These are phyloP conservation scores for Umimayanthus kanabou DNA, from an alignment of 92 coral and sea anemone species.

Conservation along the genomic window DNA sequence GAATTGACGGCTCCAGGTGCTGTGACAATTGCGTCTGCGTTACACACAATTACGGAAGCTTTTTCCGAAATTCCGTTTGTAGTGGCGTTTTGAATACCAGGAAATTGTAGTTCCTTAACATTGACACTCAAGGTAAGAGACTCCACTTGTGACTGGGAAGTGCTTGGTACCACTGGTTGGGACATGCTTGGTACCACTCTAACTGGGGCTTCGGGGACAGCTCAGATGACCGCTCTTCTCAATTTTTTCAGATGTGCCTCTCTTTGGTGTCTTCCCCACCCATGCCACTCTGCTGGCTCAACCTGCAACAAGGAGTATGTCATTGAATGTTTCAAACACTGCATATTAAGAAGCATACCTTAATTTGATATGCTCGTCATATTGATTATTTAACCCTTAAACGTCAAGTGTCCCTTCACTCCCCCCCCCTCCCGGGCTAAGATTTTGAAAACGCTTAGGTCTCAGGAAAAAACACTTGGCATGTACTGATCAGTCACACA, in stretches of 20 bases:
- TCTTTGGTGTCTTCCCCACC: slow-evolving; percentile 49
- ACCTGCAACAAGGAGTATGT: slow-evolving; percentile 33
- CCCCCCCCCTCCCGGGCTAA: too few species aligned
- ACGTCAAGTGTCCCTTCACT: too few species aligned
- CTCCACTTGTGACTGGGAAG: not conserved
- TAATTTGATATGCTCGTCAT: too few species aligned
- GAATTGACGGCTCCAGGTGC: slow-evolving; percentile 46
- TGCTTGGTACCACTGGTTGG: not conserved
- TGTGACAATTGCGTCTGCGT: slow-evolving; percentile 43
- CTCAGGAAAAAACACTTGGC: too few species aligned
- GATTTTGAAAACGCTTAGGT: too few species aligned
- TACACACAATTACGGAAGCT: slow-evolving; percentile 30
- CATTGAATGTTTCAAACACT: too few species aligned
- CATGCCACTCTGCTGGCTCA: slow-evolving; percentile 53
- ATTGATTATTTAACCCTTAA: too few species aligned
- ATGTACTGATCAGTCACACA: too few species aligned
- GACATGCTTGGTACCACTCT: not conserved
- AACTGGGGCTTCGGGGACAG: not conserved
- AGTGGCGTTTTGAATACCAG: slow-evolving; percentile 46
- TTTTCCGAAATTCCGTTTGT: slow-evolving; percentile 40
- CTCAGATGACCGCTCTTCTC: slow-evolving; percentile 29
- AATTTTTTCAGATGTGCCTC: slow-evolving; percentile 52
- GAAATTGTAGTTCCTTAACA: slow-evolving; percentile 4
- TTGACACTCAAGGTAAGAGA: slow-evolving; percentile 1
- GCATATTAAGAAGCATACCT: too few species aligned